Percentiles rank a stretch among this genome's conserved stretches.
These are phyloP conservation scores for Oxyura jamaicensis DNA, from an alignment of 2,113 vertebrate genomes.

Conservation along the genomic window DNA sequence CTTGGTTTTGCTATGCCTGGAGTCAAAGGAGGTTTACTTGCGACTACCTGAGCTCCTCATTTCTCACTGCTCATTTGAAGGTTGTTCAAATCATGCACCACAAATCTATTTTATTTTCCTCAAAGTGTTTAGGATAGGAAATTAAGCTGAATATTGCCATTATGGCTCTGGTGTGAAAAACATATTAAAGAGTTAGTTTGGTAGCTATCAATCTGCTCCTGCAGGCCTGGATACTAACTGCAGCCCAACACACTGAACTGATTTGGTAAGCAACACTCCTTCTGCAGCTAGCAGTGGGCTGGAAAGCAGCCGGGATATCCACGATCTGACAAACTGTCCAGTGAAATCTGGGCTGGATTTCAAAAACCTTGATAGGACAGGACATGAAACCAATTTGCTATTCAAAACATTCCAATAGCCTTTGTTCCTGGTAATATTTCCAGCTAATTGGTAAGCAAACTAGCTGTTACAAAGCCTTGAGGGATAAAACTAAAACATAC, in stretches of 20 bases:
- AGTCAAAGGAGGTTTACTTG: neutral
- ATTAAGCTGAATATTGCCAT: neutral
- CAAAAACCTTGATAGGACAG: conserved; percentile 1
- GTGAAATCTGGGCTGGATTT: conserved; percentile 37
- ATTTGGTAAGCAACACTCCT: neutral
- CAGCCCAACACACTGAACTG: neutral
- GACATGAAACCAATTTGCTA: conserved; percentile 13
- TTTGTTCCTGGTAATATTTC: conserved; percentile 5
- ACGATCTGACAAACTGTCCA: conserved; percentile 20
- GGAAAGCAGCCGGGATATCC: neutral
- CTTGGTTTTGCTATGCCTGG: neutral
- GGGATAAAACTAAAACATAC: neutral
- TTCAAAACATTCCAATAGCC: neutral
- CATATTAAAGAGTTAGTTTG: neutral
- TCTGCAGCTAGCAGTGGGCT: neutral
- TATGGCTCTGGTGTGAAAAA: neutral
- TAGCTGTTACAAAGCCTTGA: neutral
- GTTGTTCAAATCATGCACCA: neutral
- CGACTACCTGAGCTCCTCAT: neutral
- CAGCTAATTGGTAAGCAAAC: conserved; percentile 23
- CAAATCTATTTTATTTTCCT: neutral
- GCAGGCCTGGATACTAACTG: neutral
- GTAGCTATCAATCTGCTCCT: neutral
- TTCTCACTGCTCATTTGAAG: neutral
- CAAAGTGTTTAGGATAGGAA: neutral